Percentiles rank a stretch among this genome's conserved stretches.
These are phyloP conservation scores for Condylostylus longicornis DNA, from an alignment of 1,140 invertebrate genomes.

Conservation along the genomic window DNA sequence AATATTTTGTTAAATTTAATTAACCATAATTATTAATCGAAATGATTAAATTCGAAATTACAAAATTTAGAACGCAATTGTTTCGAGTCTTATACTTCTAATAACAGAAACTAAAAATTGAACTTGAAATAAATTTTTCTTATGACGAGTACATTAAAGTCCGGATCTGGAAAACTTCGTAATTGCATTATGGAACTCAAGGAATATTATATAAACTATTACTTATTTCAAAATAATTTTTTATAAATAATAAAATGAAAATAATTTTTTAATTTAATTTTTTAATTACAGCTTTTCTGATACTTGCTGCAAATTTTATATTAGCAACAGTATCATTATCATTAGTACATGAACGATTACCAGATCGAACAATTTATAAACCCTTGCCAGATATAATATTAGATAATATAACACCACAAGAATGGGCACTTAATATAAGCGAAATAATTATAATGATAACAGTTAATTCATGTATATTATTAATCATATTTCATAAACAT, in stretches of 20 bases:
- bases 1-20: slow-evolving; percentile 3
- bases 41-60: too few species aligned
- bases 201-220: background rate
- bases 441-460: slow-evolving; percentile 74
- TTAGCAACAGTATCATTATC: slow-evolving; percentile 55
- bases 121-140: too few species aligned
- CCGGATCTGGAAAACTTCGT: too few species aligned
- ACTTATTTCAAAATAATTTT: background rate
- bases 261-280: slow-evolving; percentile 4
- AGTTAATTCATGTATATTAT: slow-evolving; percentile 52
- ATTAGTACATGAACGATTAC: slow-evolving; percentile 69
- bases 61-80: too few species aligned
- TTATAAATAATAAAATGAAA: slow-evolving; percentile 4
- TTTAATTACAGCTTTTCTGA: slow-evolving; percentile 40
- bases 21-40: too few species aligned
- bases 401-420: slow-evolving; percentile 51
- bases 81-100: too few species aligned
- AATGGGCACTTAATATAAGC: slow-evolving; percentile 69
- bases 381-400: slow-evolving; percentile 70
- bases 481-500: slow-evolving; percentile 71
- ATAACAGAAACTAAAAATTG: too few species aligned
- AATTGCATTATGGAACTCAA: slow-evolving; percentile 1
- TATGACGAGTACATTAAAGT: too few species aligned
- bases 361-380: slow-evolving; percentile 48
- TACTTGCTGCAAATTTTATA: slow-evolving; percentile 45